Evolutionary conservation across 2,113 vertebrate species (phyloP).

Genomic region (Plotosus lineatus): DNA sequence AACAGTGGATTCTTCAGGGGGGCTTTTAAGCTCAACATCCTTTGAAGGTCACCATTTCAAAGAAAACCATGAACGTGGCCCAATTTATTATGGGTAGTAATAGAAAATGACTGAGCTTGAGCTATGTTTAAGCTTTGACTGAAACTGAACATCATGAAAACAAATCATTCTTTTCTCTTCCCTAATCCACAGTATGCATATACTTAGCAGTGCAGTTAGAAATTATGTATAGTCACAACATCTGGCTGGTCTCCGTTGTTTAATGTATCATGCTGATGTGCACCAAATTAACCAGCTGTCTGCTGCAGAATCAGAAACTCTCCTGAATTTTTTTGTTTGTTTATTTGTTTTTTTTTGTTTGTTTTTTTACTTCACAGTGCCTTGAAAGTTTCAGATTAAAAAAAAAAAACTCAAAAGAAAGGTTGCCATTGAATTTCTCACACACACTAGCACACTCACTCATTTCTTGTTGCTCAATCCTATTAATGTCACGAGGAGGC

Average conservation of each 20-base stretch:
- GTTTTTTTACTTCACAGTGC: too few species aligned
- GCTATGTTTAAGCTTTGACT: too few species aligned
- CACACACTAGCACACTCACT: too few species aligned
- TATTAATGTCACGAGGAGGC: too few species aligned
- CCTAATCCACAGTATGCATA: conserved; percentile 17
- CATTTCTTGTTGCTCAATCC: too few species aligned
- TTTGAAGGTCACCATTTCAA: too few species aligned
- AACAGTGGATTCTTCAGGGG: too few species aligned
- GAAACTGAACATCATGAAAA: neutral
- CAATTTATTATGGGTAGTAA: too few species aligned
- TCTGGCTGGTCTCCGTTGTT: conserved; percentile 63
- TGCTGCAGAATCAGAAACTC: conserved; percentile 64
- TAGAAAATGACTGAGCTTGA: too few species aligned
- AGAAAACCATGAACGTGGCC: too few species aligned
- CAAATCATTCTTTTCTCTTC: neutral
- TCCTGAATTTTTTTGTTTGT: conserved; percentile 57
- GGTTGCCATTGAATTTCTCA: too few species aligned
- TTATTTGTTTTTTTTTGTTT: conserved; percentile 56
- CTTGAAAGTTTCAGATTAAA: conserved; percentile 23
- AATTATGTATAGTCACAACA: conserved; percentile 60
- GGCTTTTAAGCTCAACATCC: too few species aligned
- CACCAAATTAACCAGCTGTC: conserved; percentile 73
- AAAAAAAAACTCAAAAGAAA: neutral
- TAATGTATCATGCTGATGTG: conserved; percentile 50
- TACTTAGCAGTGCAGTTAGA: conserved; percentile 46